These are phyloP conservation scores for Ptiloglossa arizonensis DNA, from an alignment of 1,140 invertebrate species.

Conservation along the genomic window DNA sequence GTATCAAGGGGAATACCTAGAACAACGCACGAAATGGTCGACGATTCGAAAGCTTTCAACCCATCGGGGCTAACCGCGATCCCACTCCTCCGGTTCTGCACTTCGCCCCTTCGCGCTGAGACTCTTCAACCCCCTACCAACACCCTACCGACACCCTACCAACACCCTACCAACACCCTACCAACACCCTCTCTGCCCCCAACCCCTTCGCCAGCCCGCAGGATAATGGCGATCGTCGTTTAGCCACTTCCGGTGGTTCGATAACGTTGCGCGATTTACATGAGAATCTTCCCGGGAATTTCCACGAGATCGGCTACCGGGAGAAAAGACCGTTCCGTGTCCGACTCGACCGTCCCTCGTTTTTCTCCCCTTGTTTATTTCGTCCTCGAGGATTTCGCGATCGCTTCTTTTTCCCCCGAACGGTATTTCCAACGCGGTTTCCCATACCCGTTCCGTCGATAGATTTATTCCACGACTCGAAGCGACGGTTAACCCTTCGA, in stretches of 20 bases:
- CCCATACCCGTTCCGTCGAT: too few species aligned
- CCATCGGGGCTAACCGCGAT: slow-evolving; percentile 42
- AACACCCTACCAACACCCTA: too few species aligned
- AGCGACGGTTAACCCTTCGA: background rate
- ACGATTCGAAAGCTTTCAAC: slow-evolving; percentile 61
- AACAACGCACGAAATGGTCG: slow-evolving; percentile 48
- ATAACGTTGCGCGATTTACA: slow-evolving; percentile 54
- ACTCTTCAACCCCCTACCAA: slow-evolving; percentile 15
- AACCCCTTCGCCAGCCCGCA: slow-evolving; percentile 34
- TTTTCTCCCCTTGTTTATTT: slow-evolving; percentile 22
- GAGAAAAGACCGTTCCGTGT: background rate
- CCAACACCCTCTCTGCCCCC: background rate
- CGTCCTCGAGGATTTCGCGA: background rate
- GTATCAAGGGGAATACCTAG: slow-evolving; percentile 41
- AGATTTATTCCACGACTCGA: background rate
- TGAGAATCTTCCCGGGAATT: slow-evolving; percentile 56
- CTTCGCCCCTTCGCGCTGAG: slow-evolving; percentile 8
- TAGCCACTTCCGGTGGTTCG: slow-evolving; percentile 60
- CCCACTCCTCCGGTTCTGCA: slow-evolving; percentile 11
- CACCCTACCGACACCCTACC: too few species aligned
- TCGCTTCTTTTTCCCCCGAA: too few species aligned
- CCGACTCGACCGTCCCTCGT: background rate
- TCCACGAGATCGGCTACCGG: slow-evolving; percentile 24
- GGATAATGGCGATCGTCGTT: slow-evolving; percentile 67
- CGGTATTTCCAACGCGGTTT: too few species aligned